A percentile compares a stretch with the other conserved stretches of the same genome.
Evolutionary conservation across 2,113 vertebrate genomes (phyloP).

Genomic region (Rhinoderma darwinii): DNA sequence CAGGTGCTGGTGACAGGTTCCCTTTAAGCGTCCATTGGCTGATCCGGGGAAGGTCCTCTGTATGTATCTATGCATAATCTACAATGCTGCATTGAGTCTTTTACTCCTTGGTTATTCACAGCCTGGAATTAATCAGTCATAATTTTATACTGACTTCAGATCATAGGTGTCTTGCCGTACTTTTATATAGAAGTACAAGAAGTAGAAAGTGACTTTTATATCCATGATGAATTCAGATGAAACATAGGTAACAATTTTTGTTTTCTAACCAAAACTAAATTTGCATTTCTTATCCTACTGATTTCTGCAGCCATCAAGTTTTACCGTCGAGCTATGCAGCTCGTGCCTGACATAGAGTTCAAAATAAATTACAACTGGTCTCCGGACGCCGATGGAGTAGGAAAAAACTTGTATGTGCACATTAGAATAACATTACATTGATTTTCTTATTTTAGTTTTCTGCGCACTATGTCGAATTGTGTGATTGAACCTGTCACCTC

Average conservation of each 20-base stretch:
- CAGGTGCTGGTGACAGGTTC: too few relatives aligned
- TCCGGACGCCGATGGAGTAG: constrained; percentile 84
- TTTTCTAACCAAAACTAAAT: neutral
- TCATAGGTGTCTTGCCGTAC: neutral
- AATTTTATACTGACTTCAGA: too few relatives aligned
- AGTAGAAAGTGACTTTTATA: neutral
- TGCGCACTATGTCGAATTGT: neutral
- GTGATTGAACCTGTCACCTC: too few relatives aligned
- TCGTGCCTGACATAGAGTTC: constrained; percentile 98
- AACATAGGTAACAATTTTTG: neutral
- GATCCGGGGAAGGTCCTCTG: too few relatives aligned
- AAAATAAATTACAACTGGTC: constrained; percentile 92
- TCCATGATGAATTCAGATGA: neutral
- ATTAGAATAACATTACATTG: neutral
- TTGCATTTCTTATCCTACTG: constrained; percentile 30
- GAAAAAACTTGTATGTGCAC: constrained; percentile 84
- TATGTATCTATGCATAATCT: too few relatives aligned
- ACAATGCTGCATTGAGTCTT: too few relatives aligned
- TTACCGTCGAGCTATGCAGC: constrained; percentile 97
- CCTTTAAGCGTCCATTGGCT: too few relatives aligned
- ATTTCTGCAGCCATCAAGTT: constrained; percentile 94
- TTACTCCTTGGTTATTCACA: too few relatives aligned
- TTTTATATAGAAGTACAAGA: neutral
- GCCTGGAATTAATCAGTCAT: too few relatives aligned
- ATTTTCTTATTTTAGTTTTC: neutral